Evolutionary conservation across 2,797 vertebrate species (phyloP), one percentile per base, ranked within the genome.

Genomic region (Siniperca obscura): DNA sequence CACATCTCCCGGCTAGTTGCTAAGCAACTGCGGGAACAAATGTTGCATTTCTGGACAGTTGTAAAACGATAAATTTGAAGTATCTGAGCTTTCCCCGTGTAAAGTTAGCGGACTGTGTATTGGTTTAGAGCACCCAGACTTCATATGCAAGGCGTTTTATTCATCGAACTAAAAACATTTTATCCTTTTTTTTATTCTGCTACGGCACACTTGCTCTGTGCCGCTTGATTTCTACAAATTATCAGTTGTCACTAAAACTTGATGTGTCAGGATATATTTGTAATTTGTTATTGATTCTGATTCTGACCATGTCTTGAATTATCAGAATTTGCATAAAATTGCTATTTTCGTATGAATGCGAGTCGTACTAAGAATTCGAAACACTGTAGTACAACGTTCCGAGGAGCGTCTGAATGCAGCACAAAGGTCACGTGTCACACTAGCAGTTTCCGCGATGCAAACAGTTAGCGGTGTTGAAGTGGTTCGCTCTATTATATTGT

Each of bases 1-100:
- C 55, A 53, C n/a, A 1, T 79, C 78, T 9, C 60, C 59, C 46
- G n/a, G 50, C 10, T 65, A 4, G 91, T 94, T 93, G 87, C 95
- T 85, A 71, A 44, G 94, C 83, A 91, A 95, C 94, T 2, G 25
- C 0, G 2, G 27, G 12, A n/a, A 57, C 9, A 46, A 36, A n/a
- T 5, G 81, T 2, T 78, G 72, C 75, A 7, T 92, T 89, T 25
- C 0, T 0, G 0, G n/a, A 65, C 56, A 11, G 6, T 78, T 34
- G 74, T 61, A 42, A 83, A 86, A 0, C n/a, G 12, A 0, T 3
- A 0, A 0, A 25, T 64, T 36, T 1, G 0, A n/a, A 0, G 1
- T 30, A 9, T 36, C 4, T 19, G 1, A 50, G 9, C 9, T 1
- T 22, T 5, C 2, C 2, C 8, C 1, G 0, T 36, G 38, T 30